Evolutionary conservation across 1,140 invertebrate genomes (phyloP).

Genomic region (Diorhabda elongata): DNA sequence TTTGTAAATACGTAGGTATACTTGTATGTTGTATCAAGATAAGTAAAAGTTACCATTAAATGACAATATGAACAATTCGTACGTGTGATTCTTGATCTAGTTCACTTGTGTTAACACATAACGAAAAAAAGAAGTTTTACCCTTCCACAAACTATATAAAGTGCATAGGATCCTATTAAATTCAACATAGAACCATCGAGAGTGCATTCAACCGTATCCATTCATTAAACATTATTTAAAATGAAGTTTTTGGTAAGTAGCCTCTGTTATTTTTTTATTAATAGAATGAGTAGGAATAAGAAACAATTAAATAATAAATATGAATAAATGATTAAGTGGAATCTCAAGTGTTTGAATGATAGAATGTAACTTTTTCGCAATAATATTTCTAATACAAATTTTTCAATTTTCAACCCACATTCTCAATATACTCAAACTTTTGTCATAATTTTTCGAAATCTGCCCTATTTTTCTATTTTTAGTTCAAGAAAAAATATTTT

Average conservation of each 20-base stretch:
- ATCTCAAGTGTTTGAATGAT: no score
- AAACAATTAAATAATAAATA: no score
- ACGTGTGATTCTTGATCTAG: constrained; percentile 23
- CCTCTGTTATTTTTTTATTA: no score
- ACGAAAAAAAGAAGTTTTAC: constrained; percentile 22
- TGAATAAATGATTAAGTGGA: no score
- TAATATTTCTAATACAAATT: no score
- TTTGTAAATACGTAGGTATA: background rate
- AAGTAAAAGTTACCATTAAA: background rate
- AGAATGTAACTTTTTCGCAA: no score
- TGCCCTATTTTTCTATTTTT: no score
- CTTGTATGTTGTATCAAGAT: background rate
- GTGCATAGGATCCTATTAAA: constrained; percentile 9
- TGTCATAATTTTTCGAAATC: no score
- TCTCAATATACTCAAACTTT: no score
- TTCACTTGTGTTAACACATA: constrained; percentile 23
- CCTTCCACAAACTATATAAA: constrained; percentile 26
- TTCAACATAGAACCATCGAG: constrained; percentile 22
- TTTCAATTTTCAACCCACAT: no score
- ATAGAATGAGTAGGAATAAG: no score
- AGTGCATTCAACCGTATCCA: constrained; percentile 16
- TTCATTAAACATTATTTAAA: background rate
- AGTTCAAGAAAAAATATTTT: no score
- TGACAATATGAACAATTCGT: constrained; percentile 11
- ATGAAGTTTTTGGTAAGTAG: constrained; percentile 19